Percentiles rank a stretch among this genome's conserved stretches.
Conservation (phyloP, 2,888 invertebrate genomes). For the Drosophila melanocephala region DNA sequence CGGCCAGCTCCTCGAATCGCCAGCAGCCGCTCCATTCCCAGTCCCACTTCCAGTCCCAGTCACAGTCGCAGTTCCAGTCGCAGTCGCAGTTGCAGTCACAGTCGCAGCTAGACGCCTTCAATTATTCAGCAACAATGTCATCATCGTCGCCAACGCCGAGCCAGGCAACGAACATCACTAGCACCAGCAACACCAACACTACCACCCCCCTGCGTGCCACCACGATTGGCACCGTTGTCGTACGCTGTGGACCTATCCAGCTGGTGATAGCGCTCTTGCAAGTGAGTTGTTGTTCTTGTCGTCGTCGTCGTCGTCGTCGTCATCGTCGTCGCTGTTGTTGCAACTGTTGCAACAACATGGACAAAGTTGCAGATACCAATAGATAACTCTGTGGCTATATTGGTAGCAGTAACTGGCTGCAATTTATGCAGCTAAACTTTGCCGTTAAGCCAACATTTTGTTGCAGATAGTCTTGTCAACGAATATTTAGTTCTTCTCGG, state of each 20-base stretch:
- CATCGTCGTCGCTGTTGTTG: constrained; percentile 1
- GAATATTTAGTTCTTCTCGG: background rate
- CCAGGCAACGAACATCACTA: constrained; percentile 48
- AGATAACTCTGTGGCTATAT: constrained; percentile 38
- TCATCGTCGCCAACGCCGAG: constrained; percentile 83
- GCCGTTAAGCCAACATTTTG: constrained; percentile 33
- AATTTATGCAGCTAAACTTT: constrained; percentile 39
- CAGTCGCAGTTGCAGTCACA: constrained; percentile 64
- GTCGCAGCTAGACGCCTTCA: constrained; percentile 74
- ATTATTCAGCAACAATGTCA: constrained; percentile 82
- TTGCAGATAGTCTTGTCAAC: constrained; percentile 20
- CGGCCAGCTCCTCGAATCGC: constrained; percentile 76
- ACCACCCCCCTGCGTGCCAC: constrained; percentile 87
- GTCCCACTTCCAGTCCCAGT: background rate
- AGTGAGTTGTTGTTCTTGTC: constrained; percentile 87
- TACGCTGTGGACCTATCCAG: constrained; percentile 94
- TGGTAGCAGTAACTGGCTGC: constrained; percentile 21
- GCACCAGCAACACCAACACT: constrained; percentile 7
- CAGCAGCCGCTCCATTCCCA: constrained; percentile 42
- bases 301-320: background rate
- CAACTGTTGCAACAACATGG: constrained; percentile 26
- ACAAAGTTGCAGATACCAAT: constrained; percentile 47
- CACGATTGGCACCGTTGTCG: constrained; percentile 95
- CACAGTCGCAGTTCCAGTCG: constrained; percentile 3
- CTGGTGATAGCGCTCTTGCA: constrained; percentile 95